Evolutionary conservation across 2,888 invertebrate genomes (phyloP).

Genomic region (Andricus curvator): DNA sequence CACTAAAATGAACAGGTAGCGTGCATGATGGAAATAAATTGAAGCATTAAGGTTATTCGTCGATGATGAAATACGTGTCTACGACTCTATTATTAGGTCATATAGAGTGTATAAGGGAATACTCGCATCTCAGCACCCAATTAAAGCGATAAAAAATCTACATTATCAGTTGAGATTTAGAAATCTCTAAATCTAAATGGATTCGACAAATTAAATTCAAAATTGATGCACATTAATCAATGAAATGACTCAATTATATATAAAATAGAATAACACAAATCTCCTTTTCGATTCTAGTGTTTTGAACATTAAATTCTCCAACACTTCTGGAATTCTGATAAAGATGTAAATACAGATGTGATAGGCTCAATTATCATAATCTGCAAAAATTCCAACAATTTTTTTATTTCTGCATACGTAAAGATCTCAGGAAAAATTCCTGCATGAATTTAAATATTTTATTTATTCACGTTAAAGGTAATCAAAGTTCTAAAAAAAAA

Average conservation of each 20-base stretch:
- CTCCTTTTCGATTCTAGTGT: no score
- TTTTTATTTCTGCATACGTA: neutral
- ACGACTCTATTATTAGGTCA: neutral
- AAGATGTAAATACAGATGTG: neutral
- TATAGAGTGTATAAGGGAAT: neutral
- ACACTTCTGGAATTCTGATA: neutral
- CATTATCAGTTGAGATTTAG: neutral
- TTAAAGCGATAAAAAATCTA: neutral
- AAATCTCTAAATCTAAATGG: neutral
- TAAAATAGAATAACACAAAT: no score
- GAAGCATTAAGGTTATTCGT: neutral
- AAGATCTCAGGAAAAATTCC: neutral
- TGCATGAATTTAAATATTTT: no score
- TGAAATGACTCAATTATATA: no score
- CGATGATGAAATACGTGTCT: neutral
- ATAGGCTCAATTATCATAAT: neutral
- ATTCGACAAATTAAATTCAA: neutral
- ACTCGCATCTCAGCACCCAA: neutral
- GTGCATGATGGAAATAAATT: constrained; percentile 2
- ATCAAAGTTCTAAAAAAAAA: no score
- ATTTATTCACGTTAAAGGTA: no score
- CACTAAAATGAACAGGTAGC: neutral
- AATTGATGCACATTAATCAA: neutral
- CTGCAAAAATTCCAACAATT: neutral
- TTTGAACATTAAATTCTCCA: no score